Evolutionary conservation across 2,113 vertebrate species (phyloP), one percentile per base, ranked within the genome.

Genomic region (Eptesicus fuscus): DNA sequence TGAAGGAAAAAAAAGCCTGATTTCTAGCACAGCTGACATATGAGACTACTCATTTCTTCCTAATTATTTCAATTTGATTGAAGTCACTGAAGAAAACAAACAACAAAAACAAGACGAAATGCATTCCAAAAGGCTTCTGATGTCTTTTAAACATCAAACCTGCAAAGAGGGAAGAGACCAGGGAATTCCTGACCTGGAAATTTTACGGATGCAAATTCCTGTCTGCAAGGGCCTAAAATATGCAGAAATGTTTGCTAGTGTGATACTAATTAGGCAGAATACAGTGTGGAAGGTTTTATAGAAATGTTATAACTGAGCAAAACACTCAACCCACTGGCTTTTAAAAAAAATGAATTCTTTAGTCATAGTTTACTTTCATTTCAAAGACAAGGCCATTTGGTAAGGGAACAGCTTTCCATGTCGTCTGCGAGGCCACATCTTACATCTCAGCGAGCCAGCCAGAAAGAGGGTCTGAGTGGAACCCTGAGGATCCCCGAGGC

Each of bases 361-460:
- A 90, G 40, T 92, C 17, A 73, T 32, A 79, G 23, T 89, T 96
- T n/a, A 65, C 16, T 90, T 30, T 93, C 30, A 83, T 80, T 90
- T 92, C 56, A 90, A 93, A 90, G 70, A 56, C 6, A 67, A 95
- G 16, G 53, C 44, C 56, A 83, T 90, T 37, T 76, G 32, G 49
- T 85, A 77, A 91, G 61, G 32, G 74, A 90, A 84, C 20, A 83
- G 42, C 23, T 91, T 94, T 83, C 76, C 87, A 11, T 59, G 20
- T 16, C 49, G 40, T 44, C 78, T 89, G 65, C 83, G 37, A 71
- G 23, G 30, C 12, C 53, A 93, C n/a, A 47, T 82, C 51, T 92
- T 95, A 4, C 0, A 47, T 59, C 23, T 77, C 18, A 85, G 73
- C 67, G 74, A 35, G 92, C 44, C 5, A 79, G 40, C 65, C 0